A percentile compares a stretch with the other conserved stretches of the same genome.
These are phyloP conservation scores for Neomonachus schauinslandi DNA, from an alignment of 2,113 vertebrate genomes.

Conservation along the genomic window DNA sequence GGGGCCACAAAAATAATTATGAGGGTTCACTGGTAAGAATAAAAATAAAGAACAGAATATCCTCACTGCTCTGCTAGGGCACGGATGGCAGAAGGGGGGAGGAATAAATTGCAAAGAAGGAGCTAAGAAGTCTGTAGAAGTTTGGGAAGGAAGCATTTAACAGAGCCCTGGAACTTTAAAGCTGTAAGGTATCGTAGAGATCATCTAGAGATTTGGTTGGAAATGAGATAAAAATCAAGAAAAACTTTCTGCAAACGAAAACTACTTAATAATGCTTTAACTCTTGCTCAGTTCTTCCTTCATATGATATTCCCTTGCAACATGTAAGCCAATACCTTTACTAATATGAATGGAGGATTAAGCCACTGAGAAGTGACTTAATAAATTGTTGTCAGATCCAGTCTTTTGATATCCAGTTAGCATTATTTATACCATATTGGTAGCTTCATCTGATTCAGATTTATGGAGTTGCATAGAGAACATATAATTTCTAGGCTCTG, in stretches of 20 bases:
- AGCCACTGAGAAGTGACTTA: not conserved
- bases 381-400: not conserved
- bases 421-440: not conserved
- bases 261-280: slow-evolving; percentile 44
- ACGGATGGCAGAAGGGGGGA: slow-evolving; percentile 58
- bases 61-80: not conserved
- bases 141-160: slow-evolving; percentile 64
- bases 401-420: not conserved
- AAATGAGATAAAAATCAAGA: slow-evolving; percentile 50
- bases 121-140: slow-evolving; percentile 64
- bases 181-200: slow-evolving; percentile 22
- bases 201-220: slow-evolving; percentile 67
- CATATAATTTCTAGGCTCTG: not conserved
- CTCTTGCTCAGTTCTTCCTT: not conserved
- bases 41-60: slow-evolving; percentile 72
- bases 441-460: not conserved
- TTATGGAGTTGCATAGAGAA: not conserved
- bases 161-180: slow-evolving; percentile 60
- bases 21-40: slow-evolving; percentile 29
- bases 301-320: not conserved
- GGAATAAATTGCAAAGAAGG: slow-evolving; percentile 71
- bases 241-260: slow-evolving; percentile 17
- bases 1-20: slow-evolving; percentile 5
- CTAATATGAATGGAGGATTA: not conserved
- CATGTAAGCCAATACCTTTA: not conserved